Percentiles rank a stretch among this genome's conserved stretches.
Evolutionary conservation across 2,797 vertebrate genomes (phyloP).

Genomic region (Selene dorsalis): DNA sequence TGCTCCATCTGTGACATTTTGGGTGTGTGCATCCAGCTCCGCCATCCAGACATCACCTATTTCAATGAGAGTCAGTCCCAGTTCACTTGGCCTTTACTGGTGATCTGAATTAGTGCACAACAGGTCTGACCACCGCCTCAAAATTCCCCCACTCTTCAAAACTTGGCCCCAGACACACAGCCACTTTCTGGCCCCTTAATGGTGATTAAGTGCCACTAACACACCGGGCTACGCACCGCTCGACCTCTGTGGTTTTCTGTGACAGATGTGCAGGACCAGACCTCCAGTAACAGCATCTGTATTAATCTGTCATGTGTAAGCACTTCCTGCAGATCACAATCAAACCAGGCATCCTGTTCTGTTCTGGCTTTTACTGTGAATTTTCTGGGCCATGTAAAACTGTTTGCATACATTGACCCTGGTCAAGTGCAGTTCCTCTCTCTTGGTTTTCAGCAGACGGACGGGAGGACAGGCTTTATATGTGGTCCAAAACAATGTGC

Average conservation of each 20-base stretch:
- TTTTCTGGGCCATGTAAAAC: not conserved
- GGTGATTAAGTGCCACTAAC: slow-evolving; percentile 44
- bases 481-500: too few relatives aligned
- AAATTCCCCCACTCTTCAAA: slow-evolving; percentile 29
- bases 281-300: slow-evolving; percentile 23
- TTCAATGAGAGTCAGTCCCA: slow-evolving; percentile 7
- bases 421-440: not conserved
- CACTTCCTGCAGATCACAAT: slow-evolving; percentile 30
- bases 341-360: not conserved
- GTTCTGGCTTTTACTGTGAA: slow-evolving; percentile 4
- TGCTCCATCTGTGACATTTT: slow-evolving; percentile 8
- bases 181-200: slow-evolving; percentile 42
- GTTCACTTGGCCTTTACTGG: slow-evolving; percentile 25
- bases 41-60: slow-evolving; percentile 23
- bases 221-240: slow-evolving; percentile 6
- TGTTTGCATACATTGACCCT: not conserved
- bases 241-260: slow-evolving; percentile 35
- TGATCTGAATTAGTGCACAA: slow-evolving; percentile 6
- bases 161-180: slow-evolving; percentile 27
- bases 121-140: slow-evolving; percentile 28
- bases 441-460: not conserved
- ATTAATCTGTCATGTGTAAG: slow-evolving; percentile 22
- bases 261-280: slow-evolving; percentile 27
- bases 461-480: too few relatives aligned
- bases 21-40: not conserved